Evolutionary conservation across 2,797 vertebrate genomes (phyloP), one percentile per base, ranked within the genome.

Genomic region (Petrocephalus sullivani): DNA sequence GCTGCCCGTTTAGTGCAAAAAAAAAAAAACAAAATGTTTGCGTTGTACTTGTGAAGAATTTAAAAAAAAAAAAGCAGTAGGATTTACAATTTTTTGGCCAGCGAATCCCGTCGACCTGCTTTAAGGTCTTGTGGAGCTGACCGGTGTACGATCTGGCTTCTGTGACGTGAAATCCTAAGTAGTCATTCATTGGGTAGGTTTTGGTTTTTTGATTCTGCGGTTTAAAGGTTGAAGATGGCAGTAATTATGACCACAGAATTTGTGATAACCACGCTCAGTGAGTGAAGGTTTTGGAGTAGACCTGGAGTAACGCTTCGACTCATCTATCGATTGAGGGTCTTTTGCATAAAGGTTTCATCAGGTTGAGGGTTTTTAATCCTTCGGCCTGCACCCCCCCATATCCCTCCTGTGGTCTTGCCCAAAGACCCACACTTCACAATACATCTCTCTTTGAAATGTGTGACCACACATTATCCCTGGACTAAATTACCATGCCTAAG

Each of bases 401-500:
- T 61, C 56, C 49, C 4, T 28, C 1, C 81, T 53, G 21, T 84
- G 41, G 21, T 37, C 57, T 61, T 57, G 21, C 87, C 87, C 23
- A 53, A 16, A 83, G 46, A 8, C 37, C 9, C 5, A 3, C 46
- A 49, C 78, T 85, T 16, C 58, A 33, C 57, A 23, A 14, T 1
- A 10, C 37, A 10, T 87, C 87, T 54, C 21, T 16, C 5, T 67
- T 33, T 85, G 58, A 67, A 54, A 88, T 54, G 60, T 64, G 57
- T 28, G 28, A 53, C 61, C 28, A 23, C 58, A 53, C 83, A 37
- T 84, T 84, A 49, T 83, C 58, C 49, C 51, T 54, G 41, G 83
- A n/a, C 46, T 56, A 21, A 67, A 67, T 85, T 64, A 88, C 23
- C 87, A 64, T 88, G 16, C 21, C 2, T 54, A 54, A 67, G 71